phyloP scores from a whole-genome alignment of 92 coral and sea anemone genomes.

The Nematostella vectensis region DNA sequence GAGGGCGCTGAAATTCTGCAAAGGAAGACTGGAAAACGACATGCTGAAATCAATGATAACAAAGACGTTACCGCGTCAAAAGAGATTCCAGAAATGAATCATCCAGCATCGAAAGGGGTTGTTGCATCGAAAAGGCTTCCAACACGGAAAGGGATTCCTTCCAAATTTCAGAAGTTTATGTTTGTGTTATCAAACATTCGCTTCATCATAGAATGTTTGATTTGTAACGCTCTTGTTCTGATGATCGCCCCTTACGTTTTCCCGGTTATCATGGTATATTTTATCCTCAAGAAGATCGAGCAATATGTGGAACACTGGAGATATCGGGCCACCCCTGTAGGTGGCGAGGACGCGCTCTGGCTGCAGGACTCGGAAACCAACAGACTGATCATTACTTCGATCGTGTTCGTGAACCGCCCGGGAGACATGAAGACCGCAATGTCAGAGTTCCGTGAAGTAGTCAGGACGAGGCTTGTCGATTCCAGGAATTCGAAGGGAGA shows the following conservation, averaged over 20 bases:
- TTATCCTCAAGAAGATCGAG: constrained; percentile 52
- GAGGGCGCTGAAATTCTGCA: not conserved
- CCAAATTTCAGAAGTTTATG: too few species aligned
- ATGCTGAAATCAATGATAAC: too few species aligned
- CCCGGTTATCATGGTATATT: constrained; percentile 38
- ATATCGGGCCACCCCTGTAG: constrained; percentile 33
- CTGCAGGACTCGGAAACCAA: constrained; percentile 54
- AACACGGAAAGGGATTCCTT: not conserved
- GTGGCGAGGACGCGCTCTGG: constrained; percentile 82
- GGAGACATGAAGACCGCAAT: constrained; percentile 27
- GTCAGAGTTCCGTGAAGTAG: constrained; percentile 25
- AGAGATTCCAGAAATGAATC: not conserved
- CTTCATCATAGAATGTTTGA: constrained; percentile 44
- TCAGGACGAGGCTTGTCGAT: constrained; percentile 49
- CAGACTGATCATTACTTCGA: constrained; percentile 43
- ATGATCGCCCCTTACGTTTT: constrained; percentile 11
- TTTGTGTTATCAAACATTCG: constrained; percentile 6
- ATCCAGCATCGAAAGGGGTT: not conserved
- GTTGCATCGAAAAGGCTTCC: not conserved
- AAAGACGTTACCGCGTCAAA: too few species aligned
- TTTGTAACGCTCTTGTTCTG: constrained; percentile 21
- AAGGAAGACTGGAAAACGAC: too few species aligned
- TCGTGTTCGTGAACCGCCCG: constrained; percentile 22
- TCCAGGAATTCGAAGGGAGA: constrained; percentile 43
- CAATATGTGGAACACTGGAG: constrained; percentile 21